phyloP scores from a whole-genome alignment of 2,888 invertebrate genomes.

The Anarsia innoxiella region DNA sequence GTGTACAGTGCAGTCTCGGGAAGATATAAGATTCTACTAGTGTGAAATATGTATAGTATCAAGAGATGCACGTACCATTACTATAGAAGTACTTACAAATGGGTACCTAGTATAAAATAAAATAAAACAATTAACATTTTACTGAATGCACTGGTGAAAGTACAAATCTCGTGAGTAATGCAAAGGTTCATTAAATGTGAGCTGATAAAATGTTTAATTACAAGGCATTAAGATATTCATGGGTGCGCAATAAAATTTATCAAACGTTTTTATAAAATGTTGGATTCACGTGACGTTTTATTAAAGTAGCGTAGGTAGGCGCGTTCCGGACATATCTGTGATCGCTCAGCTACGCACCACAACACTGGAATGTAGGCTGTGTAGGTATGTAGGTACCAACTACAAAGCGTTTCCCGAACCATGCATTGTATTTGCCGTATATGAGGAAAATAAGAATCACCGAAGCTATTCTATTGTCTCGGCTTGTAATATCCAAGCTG shows the following conservation, averaged over 20 bases:
- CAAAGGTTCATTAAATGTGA: too few species aligned
- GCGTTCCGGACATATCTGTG: slow-evolving; percentile 22
- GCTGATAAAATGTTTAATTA: slow-evolving; percentile 4
- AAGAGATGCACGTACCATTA: too few species aligned
- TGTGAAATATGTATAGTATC: too few species aligned
- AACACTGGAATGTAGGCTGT: slow-evolving; percentile 29
- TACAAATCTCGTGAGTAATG: too few species aligned
- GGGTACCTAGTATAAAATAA: too few species aligned
- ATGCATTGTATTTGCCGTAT: slow-evolving; percentile 23
- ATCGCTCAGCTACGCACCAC: slow-evolving; percentile 14
- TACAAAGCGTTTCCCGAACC: slow-evolving; percentile 23
- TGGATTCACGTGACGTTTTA: slow-evolving; percentile 21
- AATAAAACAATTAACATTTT: too few species aligned
- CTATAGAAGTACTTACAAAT: too few species aligned
- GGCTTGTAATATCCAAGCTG: slow-evolving; percentile 14
- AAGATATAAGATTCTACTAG: too few species aligned
- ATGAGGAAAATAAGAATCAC: slow-evolving; percentile 11
- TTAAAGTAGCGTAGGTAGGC: slow-evolving; percentile 19
- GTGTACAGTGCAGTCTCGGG: too few species aligned
- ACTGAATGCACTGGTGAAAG: too few species aligned
- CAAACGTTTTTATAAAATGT: slow-evolving; percentile 15
- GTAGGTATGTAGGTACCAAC: too few species aligned
- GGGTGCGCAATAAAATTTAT: slow-evolving; percentile 9
- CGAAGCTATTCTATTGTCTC: slow-evolving; percentile 8
- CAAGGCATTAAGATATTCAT: not conserved